phyloP scores from a whole-genome alignment of 2,888 invertebrate species.

The Stegophylla sp. region DNA sequence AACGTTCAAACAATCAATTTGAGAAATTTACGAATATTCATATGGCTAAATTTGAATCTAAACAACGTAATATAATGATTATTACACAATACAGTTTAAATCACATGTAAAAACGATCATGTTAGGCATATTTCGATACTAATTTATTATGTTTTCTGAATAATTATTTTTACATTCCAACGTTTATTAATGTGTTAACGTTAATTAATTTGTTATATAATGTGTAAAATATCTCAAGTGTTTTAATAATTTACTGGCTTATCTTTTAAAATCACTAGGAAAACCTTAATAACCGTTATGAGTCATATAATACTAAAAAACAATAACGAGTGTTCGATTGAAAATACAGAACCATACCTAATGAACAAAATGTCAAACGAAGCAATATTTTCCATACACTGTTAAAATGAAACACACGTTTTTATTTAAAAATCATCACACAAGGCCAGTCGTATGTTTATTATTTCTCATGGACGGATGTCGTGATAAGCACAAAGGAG shows the following conservation, averaged over 20 bases:
- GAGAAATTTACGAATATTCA: neutral
- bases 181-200: too few relatives aligned
- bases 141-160: too few relatives aligned
- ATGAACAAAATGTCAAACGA: conserved; percentile 13
- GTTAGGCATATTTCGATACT: too few relatives aligned
- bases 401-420: conserved; percentile 1
- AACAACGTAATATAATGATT: neutral
- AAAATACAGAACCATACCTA: neutral
- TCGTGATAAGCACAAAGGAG: conserved; percentile 24
- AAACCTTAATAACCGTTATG: neutral
- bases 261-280: neutral
- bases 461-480: conserved; percentile 36
- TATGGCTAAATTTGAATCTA: neutral
- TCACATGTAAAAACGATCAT: too few relatives aligned
- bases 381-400: neutral
- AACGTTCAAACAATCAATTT: neutral
- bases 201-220: too few relatives aligned
- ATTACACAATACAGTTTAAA: too few relatives aligned
- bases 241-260: neutral
- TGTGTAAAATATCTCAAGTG: neutral
- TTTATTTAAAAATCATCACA: neutral
- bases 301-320: conserved; percentile 31
- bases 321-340: conserved; percentile 18
- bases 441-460: conserved; percentile 5
- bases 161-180: too few relatives aligned